phyloP scores from a whole-genome alignment of 2,797 vertebrate species.

The Myripristis murdjan region DNA sequence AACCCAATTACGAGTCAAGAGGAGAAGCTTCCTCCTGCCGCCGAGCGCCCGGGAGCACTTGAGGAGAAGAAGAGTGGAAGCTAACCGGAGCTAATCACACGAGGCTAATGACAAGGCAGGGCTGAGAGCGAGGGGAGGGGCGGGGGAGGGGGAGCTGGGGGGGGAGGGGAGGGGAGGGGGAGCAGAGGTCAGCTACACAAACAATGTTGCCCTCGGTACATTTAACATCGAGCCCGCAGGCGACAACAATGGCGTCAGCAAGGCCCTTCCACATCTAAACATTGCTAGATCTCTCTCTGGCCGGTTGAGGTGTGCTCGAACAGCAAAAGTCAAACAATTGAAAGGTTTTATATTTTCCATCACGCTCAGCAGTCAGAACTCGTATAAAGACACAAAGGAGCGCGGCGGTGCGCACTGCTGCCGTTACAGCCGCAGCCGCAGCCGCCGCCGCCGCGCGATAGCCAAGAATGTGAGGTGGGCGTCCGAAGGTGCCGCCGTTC shows the following conservation, averaged over 20 bases:
- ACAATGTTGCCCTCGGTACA: slow-evolving; percentile 74
- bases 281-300: slow-evolving; percentile 86
- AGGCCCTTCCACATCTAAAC: slow-evolving; percentile 64
- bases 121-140: neutral
- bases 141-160: neutral
- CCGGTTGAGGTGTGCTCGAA: slow-evolving; percentile 64
- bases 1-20: neutral
- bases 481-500: slow-evolving; percentile 33
- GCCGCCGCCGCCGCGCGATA: slow-evolving; percentile 14
- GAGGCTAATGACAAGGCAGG: slow-evolving; percentile 34
- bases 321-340: slow-evolving; percentile 81
- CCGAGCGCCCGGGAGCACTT: neutral
- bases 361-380: slow-evolving; percentile 73
- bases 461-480: slow-evolving; percentile 26
- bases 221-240: slow-evolving; percentile 68
- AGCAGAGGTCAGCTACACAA: slow-evolving; percentile 52
- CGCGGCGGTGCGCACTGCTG: neutral
- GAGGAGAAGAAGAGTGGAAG: slow-evolving; percentile 10
- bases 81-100: slow-evolving; percentile 20
- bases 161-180: neutral
- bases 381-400: slow-evolving; percentile 54
- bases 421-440: too few species aligned
- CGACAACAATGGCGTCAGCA: slow-evolving; percentile 79
- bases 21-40: neutral
- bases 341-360: slow-evolving; percentile 69